Evolutionary conservation across 2,888 invertebrate species (phyloP).

Genomic region (Hypsopygia costalis): DNA sequence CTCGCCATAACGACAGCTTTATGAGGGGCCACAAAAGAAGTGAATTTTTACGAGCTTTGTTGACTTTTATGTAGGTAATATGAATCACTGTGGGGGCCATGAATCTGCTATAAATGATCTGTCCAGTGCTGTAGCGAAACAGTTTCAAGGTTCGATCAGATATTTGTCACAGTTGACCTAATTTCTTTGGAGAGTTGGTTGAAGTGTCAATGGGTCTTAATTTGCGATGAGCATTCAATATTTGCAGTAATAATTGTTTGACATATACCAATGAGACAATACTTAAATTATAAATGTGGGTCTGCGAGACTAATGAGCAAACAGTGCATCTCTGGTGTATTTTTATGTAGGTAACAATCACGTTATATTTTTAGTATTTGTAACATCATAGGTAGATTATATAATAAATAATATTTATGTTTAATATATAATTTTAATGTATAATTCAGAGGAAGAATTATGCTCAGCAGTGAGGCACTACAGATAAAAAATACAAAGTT

Average conservation of each 20-base stretch:
- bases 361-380: no score
- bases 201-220: conserved; percentile 28
- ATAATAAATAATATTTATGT: no score
- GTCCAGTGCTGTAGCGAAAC: conserved; percentile 30
- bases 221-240: conserved; percentile 13
- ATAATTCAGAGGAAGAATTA: no score
- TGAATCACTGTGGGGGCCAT: conserved; percentile 32
- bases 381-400: no score
- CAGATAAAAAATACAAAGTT: no score
- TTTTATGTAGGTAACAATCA: no score
- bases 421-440: no score
- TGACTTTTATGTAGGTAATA: conserved; percentile 41
- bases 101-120: conserved; percentile 29
- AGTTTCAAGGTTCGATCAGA: conserved; percentile 26
- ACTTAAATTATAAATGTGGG: neutral
- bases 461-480: no score
- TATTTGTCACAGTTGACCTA: conserved; percentile 31
- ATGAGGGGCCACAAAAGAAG: conserved; percentile 31
- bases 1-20: conserved; percentile 29
- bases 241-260: conserved; percentile 7
- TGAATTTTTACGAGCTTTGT: conserved; percentile 38
- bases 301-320: neutral
- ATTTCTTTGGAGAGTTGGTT: conserved; percentile 24
- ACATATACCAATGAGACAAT: conserved; percentile 3
- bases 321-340: no score